A percentile compares a stretch with the other conserved stretches of the same genome.
Evolutionary conservation across 2,888 invertebrate species (phyloP).

Genomic region (Chaetogeoica ovagalla): DNA sequence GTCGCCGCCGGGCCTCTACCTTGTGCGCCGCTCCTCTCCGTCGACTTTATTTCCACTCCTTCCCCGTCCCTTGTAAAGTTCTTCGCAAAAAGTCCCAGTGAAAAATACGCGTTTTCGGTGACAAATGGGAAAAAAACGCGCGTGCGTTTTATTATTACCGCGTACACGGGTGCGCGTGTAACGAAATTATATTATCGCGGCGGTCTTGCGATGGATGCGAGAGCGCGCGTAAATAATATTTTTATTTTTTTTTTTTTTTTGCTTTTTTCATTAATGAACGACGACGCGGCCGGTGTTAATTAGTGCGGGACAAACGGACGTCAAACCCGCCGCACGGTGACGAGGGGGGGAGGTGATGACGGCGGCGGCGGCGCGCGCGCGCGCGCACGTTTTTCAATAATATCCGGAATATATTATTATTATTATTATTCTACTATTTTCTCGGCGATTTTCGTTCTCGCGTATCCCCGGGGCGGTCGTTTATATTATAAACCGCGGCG

Average conservation of each 20-base stretch:
- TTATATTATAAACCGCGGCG: too few relatives aligned
- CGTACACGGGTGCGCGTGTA: too few relatives aligned
- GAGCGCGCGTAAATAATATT: slow-evolving; percentile 22
- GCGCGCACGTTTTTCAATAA: background rate
- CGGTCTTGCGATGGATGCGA: too few relatives aligned
- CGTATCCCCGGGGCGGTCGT: slow-evolving; percentile 6
- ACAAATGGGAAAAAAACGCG: background rate
- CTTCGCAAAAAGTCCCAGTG: background rate
- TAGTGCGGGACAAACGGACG: slow-evolving; percentile 13
- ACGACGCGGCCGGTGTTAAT: slow-evolving; percentile 24
- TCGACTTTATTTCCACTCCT: background rate
- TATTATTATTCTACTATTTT: too few relatives aligned
- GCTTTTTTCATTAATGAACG: slow-evolving; percentile 36
- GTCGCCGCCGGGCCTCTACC: background rate
- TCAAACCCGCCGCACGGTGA: background rate
- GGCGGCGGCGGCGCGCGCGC: too few relatives aligned
- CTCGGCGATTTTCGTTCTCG: background rate
- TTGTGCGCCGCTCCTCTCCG: background rate
- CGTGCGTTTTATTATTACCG: background rate
- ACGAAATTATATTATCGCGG: background rate
- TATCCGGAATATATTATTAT: background rate
- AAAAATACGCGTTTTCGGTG: too few relatives aligned
- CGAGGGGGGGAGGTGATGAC: too few relatives aligned
- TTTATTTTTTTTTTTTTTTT: too few relatives aligned
- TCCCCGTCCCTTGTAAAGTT: background rate